Evolutionary conservation across 2,113 vertebrate genomes (phyloP).

Genomic region (Cebus imitator): DNA sequence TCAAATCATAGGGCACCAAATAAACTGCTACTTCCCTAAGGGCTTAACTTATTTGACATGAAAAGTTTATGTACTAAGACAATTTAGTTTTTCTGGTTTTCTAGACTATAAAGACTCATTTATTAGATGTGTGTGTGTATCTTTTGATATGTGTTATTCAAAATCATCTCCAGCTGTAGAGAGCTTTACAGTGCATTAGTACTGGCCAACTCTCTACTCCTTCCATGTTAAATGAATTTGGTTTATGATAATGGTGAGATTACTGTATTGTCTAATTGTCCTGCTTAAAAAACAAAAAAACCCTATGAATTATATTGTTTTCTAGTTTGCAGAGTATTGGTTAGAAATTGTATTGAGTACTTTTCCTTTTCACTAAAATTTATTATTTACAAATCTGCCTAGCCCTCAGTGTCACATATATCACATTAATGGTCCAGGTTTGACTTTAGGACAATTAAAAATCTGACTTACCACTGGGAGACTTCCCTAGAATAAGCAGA

Average conservation of each 20-base stretch:
- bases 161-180: background rate
- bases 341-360: background rate
- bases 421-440: background rate
- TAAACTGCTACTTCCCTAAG: background rate
- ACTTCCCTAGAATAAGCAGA: background rate
- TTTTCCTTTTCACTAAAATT: background rate
- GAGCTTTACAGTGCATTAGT: background rate
- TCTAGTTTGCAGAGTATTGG: background rate
- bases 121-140: background rate
- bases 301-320: background rate
- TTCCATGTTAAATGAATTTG: background rate
- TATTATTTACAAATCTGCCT: background rate
- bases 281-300: background rate
- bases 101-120: background rate
- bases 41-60: background rate
- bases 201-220: background rate
- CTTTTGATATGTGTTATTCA: conserved; percentile 34
- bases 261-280: background rate
- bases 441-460: conserved; percentile 17
- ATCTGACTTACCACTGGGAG: background rate
- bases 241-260: background rate
- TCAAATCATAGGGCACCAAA: background rate
- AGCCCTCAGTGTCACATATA: background rate
- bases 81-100: conserved; percentile 17
- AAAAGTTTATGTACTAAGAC: background rate